Conservation (phyloP, 2,797 vertebrate genomes). For the Emys orbicularis region DNA sequence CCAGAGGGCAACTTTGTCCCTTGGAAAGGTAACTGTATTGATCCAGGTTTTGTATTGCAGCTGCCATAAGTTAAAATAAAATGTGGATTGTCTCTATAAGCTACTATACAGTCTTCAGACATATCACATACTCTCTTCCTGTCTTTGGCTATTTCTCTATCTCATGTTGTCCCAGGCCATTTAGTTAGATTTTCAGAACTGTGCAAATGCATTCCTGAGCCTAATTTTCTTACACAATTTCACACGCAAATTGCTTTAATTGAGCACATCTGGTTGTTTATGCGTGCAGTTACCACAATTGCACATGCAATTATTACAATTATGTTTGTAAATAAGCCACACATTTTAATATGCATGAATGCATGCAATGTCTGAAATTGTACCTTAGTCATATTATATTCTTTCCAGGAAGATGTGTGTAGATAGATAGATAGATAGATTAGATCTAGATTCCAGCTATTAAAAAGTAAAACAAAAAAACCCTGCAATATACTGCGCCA, state of each 20-base stretch:
- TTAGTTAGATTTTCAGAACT: not conserved
- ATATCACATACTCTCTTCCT: not conserved
- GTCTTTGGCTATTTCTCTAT: not conserved
- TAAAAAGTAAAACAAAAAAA: not conserved
- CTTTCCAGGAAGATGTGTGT: not conserved
- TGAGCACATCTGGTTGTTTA: not conserved
- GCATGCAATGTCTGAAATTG: not conserved
- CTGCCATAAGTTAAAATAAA: constrained; percentile 31
- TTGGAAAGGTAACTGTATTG: constrained; percentile 13
- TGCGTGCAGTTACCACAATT: not conserved
- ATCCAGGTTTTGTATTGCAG: constrained; percentile 16
- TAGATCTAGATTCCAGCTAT: not conserved
- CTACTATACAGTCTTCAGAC: not conserved
- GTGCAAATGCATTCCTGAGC: not conserved
- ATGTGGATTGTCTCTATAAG: not conserved
- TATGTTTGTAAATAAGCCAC: not conserved
- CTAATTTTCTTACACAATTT: not conserved
- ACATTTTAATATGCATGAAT: accelerated
- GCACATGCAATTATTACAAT: not conserved
- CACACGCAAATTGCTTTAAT: not conserved
- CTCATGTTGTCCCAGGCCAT: not conserved
- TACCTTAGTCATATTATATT: not conserved
- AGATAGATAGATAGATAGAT: not conserved
- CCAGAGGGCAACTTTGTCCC: constrained; percentile 3
- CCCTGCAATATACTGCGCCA: not conserved